A percentile compares a stretch with the other conserved stretches of the same genome.
Conservation (phyloP, 2,888 invertebrate genomes). For the Psococerastis gibbosa region DNA sequence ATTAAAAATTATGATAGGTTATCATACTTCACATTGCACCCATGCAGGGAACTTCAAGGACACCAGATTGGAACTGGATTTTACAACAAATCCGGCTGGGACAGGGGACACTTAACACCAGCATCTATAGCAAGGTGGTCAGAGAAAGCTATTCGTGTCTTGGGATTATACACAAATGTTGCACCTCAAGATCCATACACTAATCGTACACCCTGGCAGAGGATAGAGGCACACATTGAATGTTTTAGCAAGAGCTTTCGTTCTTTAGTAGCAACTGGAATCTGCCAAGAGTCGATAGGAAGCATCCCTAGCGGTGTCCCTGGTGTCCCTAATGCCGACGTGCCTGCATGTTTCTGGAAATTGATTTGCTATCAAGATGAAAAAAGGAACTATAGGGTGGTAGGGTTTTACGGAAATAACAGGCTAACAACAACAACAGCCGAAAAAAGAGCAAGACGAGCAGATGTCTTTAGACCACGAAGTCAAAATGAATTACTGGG, state of each 20-base stretch:
- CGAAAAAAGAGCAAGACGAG: background rate
- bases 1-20: constrained; percentile 10
- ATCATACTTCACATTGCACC: constrained; percentile 11
- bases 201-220: constrained; percentile 13
- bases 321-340: constrained; percentile 10
- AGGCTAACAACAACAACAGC: background rate
- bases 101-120: constrained; percentile 15
- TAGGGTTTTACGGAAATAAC: constrained; percentile 13
- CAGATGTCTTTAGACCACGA: constrained; percentile 11
- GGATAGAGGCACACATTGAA: constrained; percentile 13
- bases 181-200: constrained; percentile 14
- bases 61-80: constrained; percentile 10
- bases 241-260: constrained; percentile 12
- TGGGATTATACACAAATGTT: constrained; percentile 13
- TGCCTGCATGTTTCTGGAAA: constrained; percentile 15
- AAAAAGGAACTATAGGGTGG: constrained; percentile 12
- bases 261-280: constrained; percentile 12
- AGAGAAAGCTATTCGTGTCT: constrained; percentile 12
- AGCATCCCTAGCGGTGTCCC: background rate
- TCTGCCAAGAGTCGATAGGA: constrained; percentile 8
- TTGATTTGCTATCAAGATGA: constrained; percentile 15
- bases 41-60: constrained; percentile 10
- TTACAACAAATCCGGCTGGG: constrained; percentile 9
- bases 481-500: constrained; percentile 9
- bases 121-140: constrained; percentile 15